phyloP scores from a whole-genome alignment of 2,888 invertebrate genomes.

The Xestobium rufovillosum region DNA sequence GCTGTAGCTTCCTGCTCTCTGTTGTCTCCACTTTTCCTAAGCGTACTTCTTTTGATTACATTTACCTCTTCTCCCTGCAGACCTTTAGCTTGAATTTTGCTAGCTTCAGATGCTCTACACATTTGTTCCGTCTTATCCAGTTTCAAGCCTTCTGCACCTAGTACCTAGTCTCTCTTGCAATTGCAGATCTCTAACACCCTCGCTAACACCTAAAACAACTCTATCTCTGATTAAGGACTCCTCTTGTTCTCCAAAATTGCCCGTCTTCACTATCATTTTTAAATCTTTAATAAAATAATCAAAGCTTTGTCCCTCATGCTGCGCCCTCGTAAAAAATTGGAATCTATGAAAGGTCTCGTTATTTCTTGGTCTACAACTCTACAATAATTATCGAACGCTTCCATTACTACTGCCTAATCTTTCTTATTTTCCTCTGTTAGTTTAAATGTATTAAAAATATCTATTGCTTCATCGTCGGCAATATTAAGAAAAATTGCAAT shows the following conservation, averaged over 20 bases:
- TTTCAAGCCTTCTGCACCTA: constrained; percentile 6
- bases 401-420: constrained; percentile 16
- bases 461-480: constrained; percentile 23
- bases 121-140: neutral
- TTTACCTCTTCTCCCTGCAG: too few relatives aligned
- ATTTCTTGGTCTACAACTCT: too few relatives aligned
- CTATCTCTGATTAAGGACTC: constrained; percentile 11
- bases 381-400: constrained; percentile 19
- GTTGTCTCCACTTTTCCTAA: too few relatives aligned
- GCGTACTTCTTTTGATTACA: too few relatives aligned
- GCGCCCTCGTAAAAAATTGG: constrained; percentile 2
- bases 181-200: constrained; percentile 5
- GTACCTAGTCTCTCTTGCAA: constrained; percentile 12
- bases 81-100: too few relatives aligned
- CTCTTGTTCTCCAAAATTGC: constrained; percentile 8
- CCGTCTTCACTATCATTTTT: constrained; percentile 3
- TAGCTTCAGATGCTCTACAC: constrained; percentile 6
- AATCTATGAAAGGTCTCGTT: constrained; percentile 1
- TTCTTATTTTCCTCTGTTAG: constrained; percentile 20
- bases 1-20: too few relatives aligned
- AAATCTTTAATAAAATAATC: constrained; percentile 5
- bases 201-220: too few relatives aligned
- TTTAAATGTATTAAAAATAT: constrained; percentile 24
- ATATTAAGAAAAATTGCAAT: constrained; percentile 24
- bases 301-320: constrained; percentile 1